Evolutionary conservation across 2,888 invertebrate genomes (phyloP).

Genomic region (Andrena praecox): DNA sequence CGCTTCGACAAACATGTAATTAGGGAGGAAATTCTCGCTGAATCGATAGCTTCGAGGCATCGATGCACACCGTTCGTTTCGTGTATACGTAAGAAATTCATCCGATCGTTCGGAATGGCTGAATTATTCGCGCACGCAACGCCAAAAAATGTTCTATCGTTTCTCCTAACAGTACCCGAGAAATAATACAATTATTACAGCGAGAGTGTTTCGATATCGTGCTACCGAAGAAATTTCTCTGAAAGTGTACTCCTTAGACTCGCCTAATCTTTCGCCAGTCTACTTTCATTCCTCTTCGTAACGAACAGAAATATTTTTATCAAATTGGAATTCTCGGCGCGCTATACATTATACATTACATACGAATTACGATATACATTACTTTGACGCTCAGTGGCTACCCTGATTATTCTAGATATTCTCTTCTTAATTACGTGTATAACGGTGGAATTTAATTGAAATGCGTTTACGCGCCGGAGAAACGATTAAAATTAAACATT

Average conservation of each 20-base stretch:
- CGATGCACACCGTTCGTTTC: slow-evolving; percentile 10
- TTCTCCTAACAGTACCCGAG: neutral
- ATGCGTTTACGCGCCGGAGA: neutral
- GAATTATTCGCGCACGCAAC: neutral
- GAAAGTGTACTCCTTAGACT: too few relatives aligned
- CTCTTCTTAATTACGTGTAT: neutral
- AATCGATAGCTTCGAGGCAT: slow-evolving; percentile 26
- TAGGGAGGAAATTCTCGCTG: slow-evolving; percentile 30
- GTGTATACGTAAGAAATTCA: slow-evolving; percentile 10
- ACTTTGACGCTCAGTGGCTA: neutral
- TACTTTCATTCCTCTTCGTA: neutral
- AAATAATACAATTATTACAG: neutral
- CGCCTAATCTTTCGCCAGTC: too few relatives aligned
- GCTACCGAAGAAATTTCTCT: too few relatives aligned
- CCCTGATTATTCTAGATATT: too few relatives aligned
- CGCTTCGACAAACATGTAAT: slow-evolving; percentile 34
- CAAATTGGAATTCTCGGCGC: too few relatives aligned
- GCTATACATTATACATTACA: too few relatives aligned
- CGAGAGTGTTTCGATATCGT: neutral
- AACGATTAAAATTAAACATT: neutral
- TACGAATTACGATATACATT: neutral
- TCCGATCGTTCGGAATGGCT: slow-evolving; percentile 7
- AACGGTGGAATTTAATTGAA: slow-evolving; percentile 2
- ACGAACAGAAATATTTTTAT: too few relatives aligned
- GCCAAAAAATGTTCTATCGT: neutral